phyloP scores from a whole-genome alignment of 2,113 vertebrate species.

The Gallinago paraguaiae region DNA sequence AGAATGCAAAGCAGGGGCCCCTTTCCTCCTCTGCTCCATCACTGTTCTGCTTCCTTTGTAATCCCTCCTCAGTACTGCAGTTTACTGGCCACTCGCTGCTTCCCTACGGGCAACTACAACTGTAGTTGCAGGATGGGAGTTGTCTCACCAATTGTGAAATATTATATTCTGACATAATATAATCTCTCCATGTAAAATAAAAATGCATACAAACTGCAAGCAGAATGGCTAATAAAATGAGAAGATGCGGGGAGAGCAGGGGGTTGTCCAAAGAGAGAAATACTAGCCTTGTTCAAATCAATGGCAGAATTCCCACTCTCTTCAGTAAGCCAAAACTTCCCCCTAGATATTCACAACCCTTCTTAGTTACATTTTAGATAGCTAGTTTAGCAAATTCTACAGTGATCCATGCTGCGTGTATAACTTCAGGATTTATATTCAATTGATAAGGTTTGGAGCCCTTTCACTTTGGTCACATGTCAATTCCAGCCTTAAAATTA shows the following conservation, averaged over 20 bases:
- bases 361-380: background rate
- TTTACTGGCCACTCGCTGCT: background rate
- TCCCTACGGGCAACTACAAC: background rate
- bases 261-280: background rate
- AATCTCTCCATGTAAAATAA: slow-evolving; percentile 1
- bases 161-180: slow-evolving; percentile 20
- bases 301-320: slow-evolving; percentile 10
- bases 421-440: background rate
- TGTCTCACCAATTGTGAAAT: slow-evolving; percentile 29
- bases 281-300: slow-evolving; percentile 3
- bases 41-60: background rate
- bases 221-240: background rate
- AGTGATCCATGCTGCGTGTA: background rate
- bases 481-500: background rate
- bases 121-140: background rate
- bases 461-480: background rate
- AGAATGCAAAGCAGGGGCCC: slow-evolving; percentile 16
- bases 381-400: background rate
- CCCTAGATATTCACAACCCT: background rate
- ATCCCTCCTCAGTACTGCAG: background rate
- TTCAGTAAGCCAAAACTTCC: background rate
- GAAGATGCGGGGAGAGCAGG: background rate
- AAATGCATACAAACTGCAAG: slow-evolving; percentile 24
- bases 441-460: background rate
- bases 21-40: background rate